Evolutionary conservation across 2,888 invertebrate genomes (phyloP).

Genomic region (Helobdella robusta): DNA sequence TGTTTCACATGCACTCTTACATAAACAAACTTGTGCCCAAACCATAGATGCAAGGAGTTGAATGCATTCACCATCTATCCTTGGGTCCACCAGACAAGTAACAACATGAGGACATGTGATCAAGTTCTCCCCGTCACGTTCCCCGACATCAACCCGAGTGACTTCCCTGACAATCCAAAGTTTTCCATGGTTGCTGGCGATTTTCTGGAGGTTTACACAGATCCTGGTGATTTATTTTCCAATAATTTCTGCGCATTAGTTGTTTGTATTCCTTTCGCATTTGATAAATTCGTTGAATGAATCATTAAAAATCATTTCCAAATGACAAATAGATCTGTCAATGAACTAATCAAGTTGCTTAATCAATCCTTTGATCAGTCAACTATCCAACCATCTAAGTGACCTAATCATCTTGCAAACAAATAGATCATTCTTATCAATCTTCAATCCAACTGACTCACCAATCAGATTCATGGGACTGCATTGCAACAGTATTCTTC

Average conservation of each 20-base stretch:
- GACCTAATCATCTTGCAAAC: neutral
- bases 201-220: slow-evolving; percentile 70
- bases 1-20: too few relatives aligned
- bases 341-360: too few relatives aligned
- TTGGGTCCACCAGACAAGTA: slow-evolving; percentile 88
- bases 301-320: too few relatives aligned
- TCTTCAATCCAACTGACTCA: neutral
- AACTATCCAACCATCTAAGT: neutral
- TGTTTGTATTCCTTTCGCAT: too few relatives aligned
- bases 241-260: too few relatives aligned
- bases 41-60: slow-evolving; percentile 24
- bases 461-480: slow-evolving; percentile 66
- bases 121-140: slow-evolving; percentile 69
- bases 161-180: slow-evolving; percentile 46
- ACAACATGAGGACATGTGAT: slow-evolving; percentile 71
- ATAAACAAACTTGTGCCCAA: too few relatives aligned
- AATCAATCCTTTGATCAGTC: neutral
- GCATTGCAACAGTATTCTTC: slow-evolving; percentile 92
- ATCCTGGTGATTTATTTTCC: slow-evolving; percentile 38
- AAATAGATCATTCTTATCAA: neutral
- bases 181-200: slow-evolving; percentile 96
- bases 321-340: too few relatives aligned
- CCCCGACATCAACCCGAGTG: slow-evolving; percentile 75
- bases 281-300: too few relatives aligned
- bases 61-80: slow-evolving; percentile 67